A percentile compares a stretch with the other conserved stretches of the same genome.
Conservation (phyloP, 2,888 invertebrate genomes). For the Galerucella pusilla region DNA sequence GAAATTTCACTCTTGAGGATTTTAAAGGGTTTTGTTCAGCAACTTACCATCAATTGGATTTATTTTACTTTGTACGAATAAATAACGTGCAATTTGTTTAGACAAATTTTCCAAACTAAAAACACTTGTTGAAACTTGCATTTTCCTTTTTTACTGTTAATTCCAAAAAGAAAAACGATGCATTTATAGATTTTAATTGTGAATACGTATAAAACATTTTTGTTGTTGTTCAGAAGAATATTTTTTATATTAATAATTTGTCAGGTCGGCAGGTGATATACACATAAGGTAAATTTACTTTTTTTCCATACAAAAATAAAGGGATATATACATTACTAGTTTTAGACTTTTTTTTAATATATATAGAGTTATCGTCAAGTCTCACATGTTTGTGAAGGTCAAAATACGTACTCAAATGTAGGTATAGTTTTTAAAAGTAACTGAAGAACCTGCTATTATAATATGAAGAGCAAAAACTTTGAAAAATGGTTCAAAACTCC, state of each 20-base stretch:
- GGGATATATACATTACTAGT: slow-evolving; percentile 20
- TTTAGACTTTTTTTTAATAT: background rate
- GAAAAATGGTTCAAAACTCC: no score
- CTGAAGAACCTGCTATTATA: no score
- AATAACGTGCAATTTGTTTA: background rate
- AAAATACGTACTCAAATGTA: no score
- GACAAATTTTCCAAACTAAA: background rate
- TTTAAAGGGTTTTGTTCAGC: background rate
- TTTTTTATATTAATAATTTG: slow-evolving; percentile 45
- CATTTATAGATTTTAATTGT: slow-evolving; percentile 14
- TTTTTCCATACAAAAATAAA: slow-evolving; percentile 10
- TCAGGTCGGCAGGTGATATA: slow-evolving; percentile 21
- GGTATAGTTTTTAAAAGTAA: no score
- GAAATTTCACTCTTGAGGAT: background rate
- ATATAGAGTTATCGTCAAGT: no score
- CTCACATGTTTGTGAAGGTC: no score
- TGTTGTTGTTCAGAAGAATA: slow-evolving; percentile 43
- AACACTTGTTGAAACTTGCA: slow-evolving; percentile 33
- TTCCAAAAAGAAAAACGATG: slow-evolving; percentile 2
- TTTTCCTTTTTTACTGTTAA: slow-evolving; percentile 25
- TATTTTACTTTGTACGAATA: background rate
- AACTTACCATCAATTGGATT: background rate
- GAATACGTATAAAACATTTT: slow-evolving; percentile 36
- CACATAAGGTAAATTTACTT: background rate
- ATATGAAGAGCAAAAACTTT: no score